Evolutionary conservation across 2,797 vertebrate species (phyloP), one percentile per base, ranked within the genome.

Genomic region (Lacerta agilis): DNA sequence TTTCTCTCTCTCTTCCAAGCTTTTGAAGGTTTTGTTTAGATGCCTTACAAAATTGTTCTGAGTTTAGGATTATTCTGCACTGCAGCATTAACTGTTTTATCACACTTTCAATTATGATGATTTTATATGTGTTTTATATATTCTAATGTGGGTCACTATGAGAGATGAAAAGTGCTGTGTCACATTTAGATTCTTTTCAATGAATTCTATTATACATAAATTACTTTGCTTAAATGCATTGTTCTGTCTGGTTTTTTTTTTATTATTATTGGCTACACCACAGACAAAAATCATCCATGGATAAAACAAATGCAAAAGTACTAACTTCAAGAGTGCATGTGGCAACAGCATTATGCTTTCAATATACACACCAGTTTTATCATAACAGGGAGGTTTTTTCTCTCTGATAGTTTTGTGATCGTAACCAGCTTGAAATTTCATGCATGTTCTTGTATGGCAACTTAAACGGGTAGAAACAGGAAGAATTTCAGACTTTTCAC

Each of bases 341-440:
- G 49, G 29, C 5, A 82, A 23, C 29, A 82, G 2, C 61, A 45
- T 71, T 75, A 82, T 33, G 15, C 1, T 38, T 66, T 18, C 10
- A 2, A 29, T 29, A 27, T 61, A 89, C 20, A 0, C 49, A 96
- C 94, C 93, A 92, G 77, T 90, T 77, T 5, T 88, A 7, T 96
- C 94, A 0, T 92, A 96, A 11, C 79, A 87, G 43, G 20, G 0
- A 0, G 1, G 8, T 27, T 82, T 90, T 25, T 3, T n/a, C 55
- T 18, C 49, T 29, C 64, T 78, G 17, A 17, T 38, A 77, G 33
- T 8, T 33, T 88, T 92, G 2, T n/a, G 36, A 67, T 2, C 43
- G 41, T 8, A 0, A 2, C 1, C n/a, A 58, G 23, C 55, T 36
- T 81, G 75, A 33, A 81, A 61, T 33, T 85, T 66, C 41, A 81